Evolutionary conservation across 2,113 vertebrate species (phyloP).

Genomic region (Mirza zaza): DNA sequence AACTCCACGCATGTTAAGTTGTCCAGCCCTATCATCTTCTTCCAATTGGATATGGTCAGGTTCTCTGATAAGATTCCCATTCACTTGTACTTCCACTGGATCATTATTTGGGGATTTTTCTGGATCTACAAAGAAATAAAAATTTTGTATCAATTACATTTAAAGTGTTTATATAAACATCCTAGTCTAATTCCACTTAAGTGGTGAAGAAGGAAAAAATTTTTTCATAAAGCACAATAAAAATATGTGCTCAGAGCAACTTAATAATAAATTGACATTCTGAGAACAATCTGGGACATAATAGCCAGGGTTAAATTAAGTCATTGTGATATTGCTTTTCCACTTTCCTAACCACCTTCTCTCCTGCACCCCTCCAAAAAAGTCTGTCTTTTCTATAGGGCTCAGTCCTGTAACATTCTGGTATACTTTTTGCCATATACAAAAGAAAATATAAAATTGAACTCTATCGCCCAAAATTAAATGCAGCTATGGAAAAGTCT

Average conservation of each 20-base stretch:
- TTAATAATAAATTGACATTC: neutral
- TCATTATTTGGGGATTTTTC: constrained; percentile 83
- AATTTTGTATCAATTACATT: neutral
- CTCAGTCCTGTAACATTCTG: neutral
- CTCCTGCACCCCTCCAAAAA: neutral
- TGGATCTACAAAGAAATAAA: constrained; percentile 78
- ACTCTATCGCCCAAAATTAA: neutral
- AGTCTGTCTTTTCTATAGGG: neutral
- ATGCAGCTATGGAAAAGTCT: neutral
- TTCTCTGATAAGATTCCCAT: constrained; percentile 89
- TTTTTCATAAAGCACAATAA: neutral
- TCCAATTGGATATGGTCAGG: constrained; percentile 81
- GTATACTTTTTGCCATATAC: neutral
- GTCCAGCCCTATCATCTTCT: constrained; percentile 85
- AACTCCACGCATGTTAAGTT: constrained; percentile 99
- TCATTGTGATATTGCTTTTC: neutral
- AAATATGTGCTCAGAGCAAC: neutral
- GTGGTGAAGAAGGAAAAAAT: neutral
- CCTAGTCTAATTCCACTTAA: neutral
- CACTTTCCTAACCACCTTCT: neutral
- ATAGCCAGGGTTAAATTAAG: neutral
- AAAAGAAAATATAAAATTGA: neutral
- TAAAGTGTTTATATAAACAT: neutral
- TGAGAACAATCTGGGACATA: neutral
- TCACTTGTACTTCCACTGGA: constrained; percentile 89